phyloP scores from a whole-genome alignment of 1,140 invertebrate species.

The Lepidurus arcticus region DNA sequence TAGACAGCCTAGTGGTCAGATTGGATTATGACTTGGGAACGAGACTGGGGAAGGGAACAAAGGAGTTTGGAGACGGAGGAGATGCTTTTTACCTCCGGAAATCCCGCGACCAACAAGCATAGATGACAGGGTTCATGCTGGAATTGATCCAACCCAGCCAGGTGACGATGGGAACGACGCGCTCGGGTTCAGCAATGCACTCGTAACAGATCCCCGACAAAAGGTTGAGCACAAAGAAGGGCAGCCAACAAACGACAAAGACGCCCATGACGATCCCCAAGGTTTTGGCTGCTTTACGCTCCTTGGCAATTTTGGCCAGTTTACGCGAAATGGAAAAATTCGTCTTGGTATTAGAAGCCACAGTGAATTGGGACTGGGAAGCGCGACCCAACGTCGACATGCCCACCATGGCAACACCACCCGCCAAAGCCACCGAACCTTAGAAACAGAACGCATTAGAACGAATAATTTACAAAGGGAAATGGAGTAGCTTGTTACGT shows the following conservation, averaged over 20 bases:
- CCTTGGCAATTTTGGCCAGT: slow-evolving; percentile 66
- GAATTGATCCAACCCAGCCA: slow-evolving; percentile 99
- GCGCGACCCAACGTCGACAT: slow-evolving; percentile 16
- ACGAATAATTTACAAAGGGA: no score
- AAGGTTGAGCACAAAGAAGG: slow-evolving; percentile 96
- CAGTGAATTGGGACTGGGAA: slow-evolving; percentile 2
- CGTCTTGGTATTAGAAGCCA: slow-evolving; percentile 45
- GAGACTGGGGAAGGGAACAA: neutral
- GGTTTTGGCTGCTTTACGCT: slow-evolving; percentile 54
- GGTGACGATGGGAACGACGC: slow-evolving; percentile 86
- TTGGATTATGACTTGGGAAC: neutral
- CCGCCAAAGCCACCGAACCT: slow-evolving; percentile 20
- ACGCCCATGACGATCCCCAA: slow-evolving; percentile 74
- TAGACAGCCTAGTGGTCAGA: no score
- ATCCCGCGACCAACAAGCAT: slow-evolving; percentile 92
- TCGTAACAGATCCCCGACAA: slow-evolving; percentile 81
- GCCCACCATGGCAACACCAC: slow-evolving; percentile 10
- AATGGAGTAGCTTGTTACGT: no score
- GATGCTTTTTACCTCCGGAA: slow-evolving; percentile 71
- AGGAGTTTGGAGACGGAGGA: neutral
- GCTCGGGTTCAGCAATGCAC: slow-evolving; percentile 80
- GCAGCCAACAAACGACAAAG: slow-evolving; percentile 91
- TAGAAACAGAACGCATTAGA: neutral
- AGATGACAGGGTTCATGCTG: slow-evolving; percentile 95
- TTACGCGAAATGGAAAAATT: slow-evolving; percentile 85